Conservation (phyloP, 2,888 invertebrate species). For the Alcis repandata region DNA sequence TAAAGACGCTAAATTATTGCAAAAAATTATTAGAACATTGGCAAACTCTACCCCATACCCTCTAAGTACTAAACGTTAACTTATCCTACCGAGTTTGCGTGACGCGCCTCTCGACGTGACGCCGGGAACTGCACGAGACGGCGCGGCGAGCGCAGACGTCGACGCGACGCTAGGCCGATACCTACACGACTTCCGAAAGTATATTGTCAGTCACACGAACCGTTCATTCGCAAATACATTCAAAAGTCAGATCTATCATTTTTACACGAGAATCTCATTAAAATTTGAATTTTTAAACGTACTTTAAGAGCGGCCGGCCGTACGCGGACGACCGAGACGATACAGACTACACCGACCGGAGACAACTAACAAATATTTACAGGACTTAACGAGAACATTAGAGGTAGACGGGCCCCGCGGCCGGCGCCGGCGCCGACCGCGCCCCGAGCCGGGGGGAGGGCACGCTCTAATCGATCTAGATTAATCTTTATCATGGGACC, state of each 20-base stretch:
- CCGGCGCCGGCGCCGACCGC: background rate
- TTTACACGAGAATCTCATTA: conserved; percentile 55
- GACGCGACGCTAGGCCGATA: conserved; percentile 59
- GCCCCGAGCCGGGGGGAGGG: no score
- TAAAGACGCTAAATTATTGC: conserved; percentile 65
- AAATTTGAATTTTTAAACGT: conserved; percentile 51
- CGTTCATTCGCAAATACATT: conserved; percentile 52
- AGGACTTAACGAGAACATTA: conserved; percentile 53
- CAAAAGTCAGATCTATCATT: conserved; percentile 62
- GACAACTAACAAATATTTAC: conserved; percentile 64
- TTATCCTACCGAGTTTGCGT: conserved; percentile 59
- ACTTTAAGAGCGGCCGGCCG: conserved; percentile 40
- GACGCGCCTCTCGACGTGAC: background rate
- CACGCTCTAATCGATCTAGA: no score
- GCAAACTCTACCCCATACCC: conserved; percentile 66
- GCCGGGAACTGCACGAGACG: no score
- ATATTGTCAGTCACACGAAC: conserved; percentile 53
- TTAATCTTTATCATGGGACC: no score
- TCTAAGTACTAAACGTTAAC: conserved; percentile 78
- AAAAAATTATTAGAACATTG: conserved; percentile 65
- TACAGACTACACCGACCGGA: conserved; percentile 61
- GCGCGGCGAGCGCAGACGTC: conserved; percentile 36
- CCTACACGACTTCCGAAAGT: conserved; percentile 52
- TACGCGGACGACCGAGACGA: conserved; percentile 46
- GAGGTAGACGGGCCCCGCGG: background rate